Percentiles rank a stretch among this genome's conserved stretches.
These are phyloP conservation scores for Sycophaga agraensis DNA, from an alignment of 1,140 invertebrate species.

Conservation along the genomic window DNA sequence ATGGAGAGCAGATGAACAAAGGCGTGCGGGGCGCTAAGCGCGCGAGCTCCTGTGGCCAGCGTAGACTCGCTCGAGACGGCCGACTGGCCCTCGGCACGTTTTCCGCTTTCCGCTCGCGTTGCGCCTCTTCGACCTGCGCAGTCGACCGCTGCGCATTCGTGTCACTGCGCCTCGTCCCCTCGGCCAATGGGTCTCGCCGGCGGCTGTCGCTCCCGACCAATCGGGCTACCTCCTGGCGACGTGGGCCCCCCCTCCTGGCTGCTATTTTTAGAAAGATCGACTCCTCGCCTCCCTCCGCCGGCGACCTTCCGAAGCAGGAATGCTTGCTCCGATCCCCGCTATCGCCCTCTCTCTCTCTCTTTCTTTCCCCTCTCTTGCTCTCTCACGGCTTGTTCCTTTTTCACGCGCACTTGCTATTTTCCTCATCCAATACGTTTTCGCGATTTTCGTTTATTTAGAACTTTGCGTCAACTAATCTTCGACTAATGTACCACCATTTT, in stretches of 20 bases:
- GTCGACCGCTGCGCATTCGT: neutral
- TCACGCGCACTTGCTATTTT: neutral
- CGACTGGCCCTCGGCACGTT: constrained; percentile 21
- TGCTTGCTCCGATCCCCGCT: neutral
- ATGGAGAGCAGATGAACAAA: constrained; percentile 15
- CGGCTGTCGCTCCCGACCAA: neutral
- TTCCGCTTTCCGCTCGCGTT: constrained; percentile 15
- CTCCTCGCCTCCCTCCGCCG: neutral
- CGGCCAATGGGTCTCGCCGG: neutral
- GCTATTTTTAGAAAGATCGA: constrained; percentile 14
- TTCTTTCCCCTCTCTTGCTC: neutral
- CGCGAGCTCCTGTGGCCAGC: constrained; percentile 8
- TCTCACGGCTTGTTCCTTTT: neutral
- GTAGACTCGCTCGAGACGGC: constrained; percentile 26
- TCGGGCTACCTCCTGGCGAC: neutral
- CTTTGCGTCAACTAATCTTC: no score
- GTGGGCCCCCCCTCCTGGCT: neutral
- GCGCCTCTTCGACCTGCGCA: constrained; percentile 4
- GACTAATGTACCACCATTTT: no score
- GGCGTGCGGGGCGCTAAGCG: constrained; percentile 15
- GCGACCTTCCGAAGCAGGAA: neutral
- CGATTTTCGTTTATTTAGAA: no score
- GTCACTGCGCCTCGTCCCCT: neutral
- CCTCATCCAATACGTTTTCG: neutral
- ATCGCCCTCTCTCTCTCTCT: neutral